A percentile compares a stretch with the other conserved stretches of the same genome.
Conservation (phyloP, 2,113 vertebrate species). For the Tonatia bakeri region DNA sequence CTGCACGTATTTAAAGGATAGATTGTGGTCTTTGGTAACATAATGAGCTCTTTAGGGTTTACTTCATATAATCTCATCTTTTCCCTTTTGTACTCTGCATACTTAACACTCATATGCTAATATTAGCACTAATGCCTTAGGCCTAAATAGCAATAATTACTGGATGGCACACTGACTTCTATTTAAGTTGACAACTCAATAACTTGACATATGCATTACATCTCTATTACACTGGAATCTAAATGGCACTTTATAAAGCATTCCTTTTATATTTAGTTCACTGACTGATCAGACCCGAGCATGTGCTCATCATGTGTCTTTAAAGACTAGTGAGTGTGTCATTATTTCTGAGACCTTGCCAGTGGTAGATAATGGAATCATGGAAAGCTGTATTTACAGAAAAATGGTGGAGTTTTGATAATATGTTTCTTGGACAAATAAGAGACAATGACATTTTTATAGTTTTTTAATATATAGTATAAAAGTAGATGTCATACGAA, state of each 20-base stretch:
- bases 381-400: slow-evolving; percentile 53
- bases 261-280: slow-evolving; percentile 70
- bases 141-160: slow-evolving; percentile 72
- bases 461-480: not conserved
- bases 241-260: slow-evolving; percentile 58
- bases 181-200: slow-evolving; percentile 78
- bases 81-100: slow-evolving; percentile 44
- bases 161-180: slow-evolving; percentile 73
- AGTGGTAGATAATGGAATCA: slow-evolving; percentile 46
- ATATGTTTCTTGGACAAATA: not conserved
- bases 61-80: slow-evolving; percentile 17
- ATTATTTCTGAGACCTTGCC: slow-evolving; percentile 54
- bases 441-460: not conserved
- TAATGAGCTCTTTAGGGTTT: slow-evolving; percentile 46
- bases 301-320: slow-evolving; percentile 33
- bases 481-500: not conserved
- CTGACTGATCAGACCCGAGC: slow-evolving; percentile 53
- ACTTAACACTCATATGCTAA: slow-evolving; percentile 69
- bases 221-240: slow-evolving; percentile 73
- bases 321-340: slow-evolving; percentile 55
- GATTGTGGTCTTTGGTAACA: not conserved
- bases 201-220: slow-evolving; percentile 72
- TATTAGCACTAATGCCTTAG: slow-evolving; percentile 65
- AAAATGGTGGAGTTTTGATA: not conserved
- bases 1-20: not conserved